Percentiles rank a stretch among this genome's conserved stretches.
These are phyloP conservation scores for Cerastoderma edule DNA, from an alignment of 2,888 invertebrate genomes.

Conservation along the genomic window DNA sequence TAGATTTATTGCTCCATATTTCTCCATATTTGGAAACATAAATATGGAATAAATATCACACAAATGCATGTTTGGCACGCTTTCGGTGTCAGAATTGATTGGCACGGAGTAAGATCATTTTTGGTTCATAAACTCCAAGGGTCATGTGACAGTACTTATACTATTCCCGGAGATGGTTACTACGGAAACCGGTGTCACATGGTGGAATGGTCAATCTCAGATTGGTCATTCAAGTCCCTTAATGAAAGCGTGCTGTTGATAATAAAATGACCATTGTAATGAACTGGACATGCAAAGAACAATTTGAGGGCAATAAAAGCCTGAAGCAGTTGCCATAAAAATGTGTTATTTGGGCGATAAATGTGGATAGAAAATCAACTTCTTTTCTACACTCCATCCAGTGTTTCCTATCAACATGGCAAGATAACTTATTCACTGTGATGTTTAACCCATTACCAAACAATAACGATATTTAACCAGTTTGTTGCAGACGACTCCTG, in stretches of 20 bases:
- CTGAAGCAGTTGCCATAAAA: slow-evolving; percentile 3
- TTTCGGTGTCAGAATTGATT: slow-evolving; percentile 16
- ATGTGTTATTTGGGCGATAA: slow-evolving; percentile 10
- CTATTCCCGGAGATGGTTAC: slow-evolving; percentile 5
- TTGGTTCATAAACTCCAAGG: slow-evolving; percentile 1
- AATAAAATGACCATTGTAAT: slow-evolving; percentile 26
- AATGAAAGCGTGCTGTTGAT: slow-evolving; percentile 22
- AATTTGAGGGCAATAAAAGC: slow-evolving; percentile 13
- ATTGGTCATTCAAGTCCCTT: slow-evolving; percentile 16
- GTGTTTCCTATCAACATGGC: too few relatives aligned
- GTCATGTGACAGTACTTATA: slow-evolving; percentile 9
- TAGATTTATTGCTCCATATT: slow-evolving; percentile 5
- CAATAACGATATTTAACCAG: too few relatives aligned
- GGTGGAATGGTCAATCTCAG: slow-evolving; percentile 26
- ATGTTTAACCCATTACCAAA: too few relatives aligned
- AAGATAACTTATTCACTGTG: too few relatives aligned
- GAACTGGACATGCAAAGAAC: slow-evolving; percentile 15
- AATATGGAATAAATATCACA: slow-evolving; percentile 25
- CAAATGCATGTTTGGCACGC: not conserved
- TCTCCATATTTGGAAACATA: slow-evolving; percentile 1
- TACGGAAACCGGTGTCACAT: slow-evolving; percentile 25
- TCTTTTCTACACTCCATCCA: not conserved
- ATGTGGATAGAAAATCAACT: not conserved
- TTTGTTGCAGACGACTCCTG: too few relatives aligned
- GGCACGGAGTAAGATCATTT: too few relatives aligned